Conservation (phyloP, 2,888 invertebrate genomes). For the Volucella zonaria region DNA sequence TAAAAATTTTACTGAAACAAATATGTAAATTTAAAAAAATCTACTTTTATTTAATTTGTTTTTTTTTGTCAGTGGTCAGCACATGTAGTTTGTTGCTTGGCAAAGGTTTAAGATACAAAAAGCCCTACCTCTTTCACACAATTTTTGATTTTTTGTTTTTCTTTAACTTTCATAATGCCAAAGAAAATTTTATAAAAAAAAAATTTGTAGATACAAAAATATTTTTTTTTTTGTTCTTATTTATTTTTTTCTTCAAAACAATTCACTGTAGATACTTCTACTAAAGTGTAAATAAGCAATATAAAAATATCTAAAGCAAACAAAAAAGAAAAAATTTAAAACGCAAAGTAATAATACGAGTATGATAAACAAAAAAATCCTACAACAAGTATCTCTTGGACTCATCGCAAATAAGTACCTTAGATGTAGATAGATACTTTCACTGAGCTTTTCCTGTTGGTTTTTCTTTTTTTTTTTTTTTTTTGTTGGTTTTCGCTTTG, state of each 20-base stretch:
- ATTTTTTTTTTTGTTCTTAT: constrained; percentile 49
- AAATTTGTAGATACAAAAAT: constrained; percentile 53
- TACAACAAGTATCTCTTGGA: constrained; percentile 63
- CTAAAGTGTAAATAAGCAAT: constrained; percentile 68
- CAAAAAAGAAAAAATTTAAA: constrained; percentile 52
- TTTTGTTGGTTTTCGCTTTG: constrained; percentile 52
- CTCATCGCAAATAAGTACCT: constrained; percentile 68
- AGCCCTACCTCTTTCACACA: constrained; percentile 10
- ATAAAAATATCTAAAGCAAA: constrained; percentile 37
- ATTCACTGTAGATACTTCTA: constrained; percentile 68
- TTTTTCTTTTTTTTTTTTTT: constrained; percentile 4
- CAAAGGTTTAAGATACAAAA: constrained; percentile 52
- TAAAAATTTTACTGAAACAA: constrained; percentile 34
- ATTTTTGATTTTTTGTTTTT: constrained; percentile 18
- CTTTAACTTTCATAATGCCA: constrained; percentile 2
- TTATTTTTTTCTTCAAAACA: constrained; percentile 50
- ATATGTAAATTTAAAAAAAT: neutral
- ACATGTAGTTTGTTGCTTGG: constrained; percentile 73
- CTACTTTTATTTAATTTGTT: neutral
- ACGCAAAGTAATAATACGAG: constrained; percentile 54
- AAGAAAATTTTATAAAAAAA: constrained; percentile 45
- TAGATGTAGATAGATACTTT: constrained; percentile 67
- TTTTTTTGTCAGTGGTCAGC: constrained; percentile 60
- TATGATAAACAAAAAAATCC: constrained; percentile 51
- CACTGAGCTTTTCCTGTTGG: constrained; percentile 65